These are phyloP conservation scores for Megaleporinus macrocephalus DNA, from an alignment of 2,113 vertebrate species.

Conservation along the genomic window DNA sequence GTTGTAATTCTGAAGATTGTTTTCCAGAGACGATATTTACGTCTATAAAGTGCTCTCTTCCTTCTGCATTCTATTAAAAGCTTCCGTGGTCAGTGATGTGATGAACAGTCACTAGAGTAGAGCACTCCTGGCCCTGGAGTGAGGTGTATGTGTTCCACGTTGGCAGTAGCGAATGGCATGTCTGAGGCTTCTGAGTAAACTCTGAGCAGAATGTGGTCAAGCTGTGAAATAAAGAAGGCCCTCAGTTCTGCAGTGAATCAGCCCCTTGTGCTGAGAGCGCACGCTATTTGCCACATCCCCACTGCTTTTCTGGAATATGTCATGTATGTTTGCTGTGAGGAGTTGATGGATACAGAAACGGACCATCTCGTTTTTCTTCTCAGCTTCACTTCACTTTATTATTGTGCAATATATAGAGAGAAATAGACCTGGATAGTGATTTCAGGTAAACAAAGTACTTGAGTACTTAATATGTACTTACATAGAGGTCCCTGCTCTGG, in stretches of 20 bases:
- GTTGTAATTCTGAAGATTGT: too few relatives aligned
- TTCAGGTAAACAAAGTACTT: too few relatives aligned
- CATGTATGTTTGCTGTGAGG: too few relatives aligned
- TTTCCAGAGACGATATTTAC: too few relatives aligned
- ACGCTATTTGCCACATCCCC: constrained; percentile 36
- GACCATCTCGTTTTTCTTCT: too few relatives aligned
- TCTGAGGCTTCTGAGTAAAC: constrained; percentile 5
- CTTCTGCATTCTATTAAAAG: not conserved
- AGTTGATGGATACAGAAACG: too few relatives aligned
- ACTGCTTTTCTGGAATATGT: not conserved
- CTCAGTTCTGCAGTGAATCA: constrained; percentile 43
- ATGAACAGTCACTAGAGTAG: not conserved
- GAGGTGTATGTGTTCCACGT: not conserved
- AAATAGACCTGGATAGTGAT: too few relatives aligned
- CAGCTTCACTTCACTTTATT: too few relatives aligned
- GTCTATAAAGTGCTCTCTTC: too few relatives aligned
- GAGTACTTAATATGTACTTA: too few relatives aligned
- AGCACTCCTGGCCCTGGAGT: not conserved
- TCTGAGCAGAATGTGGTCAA: constrained; percentile 14
- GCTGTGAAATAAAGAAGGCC: constrained; percentile 28
- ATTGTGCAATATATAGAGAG: too few relatives aligned
- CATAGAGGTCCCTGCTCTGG: too few relatives aligned
- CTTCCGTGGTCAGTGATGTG: not conserved
- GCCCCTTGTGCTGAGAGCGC: constrained; percentile 29
- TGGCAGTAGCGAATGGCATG: not conserved